These are phyloP conservation scores for Actinernus sp. DNA, from an alignment of 92 coral and sea anemone species.

Conservation along the genomic window DNA sequence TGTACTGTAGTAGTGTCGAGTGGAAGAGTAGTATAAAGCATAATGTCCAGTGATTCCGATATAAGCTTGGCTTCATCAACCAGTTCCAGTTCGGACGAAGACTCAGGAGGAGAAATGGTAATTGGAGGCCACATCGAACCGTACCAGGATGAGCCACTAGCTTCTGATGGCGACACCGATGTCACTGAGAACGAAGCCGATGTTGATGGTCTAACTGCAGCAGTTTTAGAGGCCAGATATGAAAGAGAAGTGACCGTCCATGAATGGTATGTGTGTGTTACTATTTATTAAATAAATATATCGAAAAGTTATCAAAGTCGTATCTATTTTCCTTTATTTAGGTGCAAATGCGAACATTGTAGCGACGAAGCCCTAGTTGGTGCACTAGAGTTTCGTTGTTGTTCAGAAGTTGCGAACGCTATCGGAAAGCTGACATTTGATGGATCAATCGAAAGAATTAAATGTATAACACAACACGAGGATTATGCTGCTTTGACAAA, in stretches of 20 bases:
- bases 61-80: no score
- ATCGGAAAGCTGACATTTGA: constrained; percentile 56
- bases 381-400: constrained; percentile 59
- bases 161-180: background rate
- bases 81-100: background rate
- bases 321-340: no score
- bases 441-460: constrained; percentile 58
- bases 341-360: constrained; percentile 69
- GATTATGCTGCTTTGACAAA: constrained; percentile 47
- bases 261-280: constrained; percentile 10
- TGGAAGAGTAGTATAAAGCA: no score
- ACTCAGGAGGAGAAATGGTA: background rate
- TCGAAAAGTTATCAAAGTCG: no score
- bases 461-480: constrained; percentile 65
- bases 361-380: constrained; percentile 31
- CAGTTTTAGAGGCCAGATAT: constrained; percentile 15
- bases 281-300: no score
- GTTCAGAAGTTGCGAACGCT: constrained; percentile 47
- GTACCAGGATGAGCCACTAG: constrained; percentile 31
- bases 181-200: constrained; percentile 12
- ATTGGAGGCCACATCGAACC: constrained; percentile 11
- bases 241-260: background rate
- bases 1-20: no score
- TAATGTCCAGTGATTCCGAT: no score
- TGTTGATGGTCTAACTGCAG: constrained; percentile 21